A percentile compares a stretch with the other conserved stretches of the same genome.
phyloP scores from a whole-genome alignment of 37 sponge, comb jelly and placozoan species.

The Halichondria panicea region DNA sequence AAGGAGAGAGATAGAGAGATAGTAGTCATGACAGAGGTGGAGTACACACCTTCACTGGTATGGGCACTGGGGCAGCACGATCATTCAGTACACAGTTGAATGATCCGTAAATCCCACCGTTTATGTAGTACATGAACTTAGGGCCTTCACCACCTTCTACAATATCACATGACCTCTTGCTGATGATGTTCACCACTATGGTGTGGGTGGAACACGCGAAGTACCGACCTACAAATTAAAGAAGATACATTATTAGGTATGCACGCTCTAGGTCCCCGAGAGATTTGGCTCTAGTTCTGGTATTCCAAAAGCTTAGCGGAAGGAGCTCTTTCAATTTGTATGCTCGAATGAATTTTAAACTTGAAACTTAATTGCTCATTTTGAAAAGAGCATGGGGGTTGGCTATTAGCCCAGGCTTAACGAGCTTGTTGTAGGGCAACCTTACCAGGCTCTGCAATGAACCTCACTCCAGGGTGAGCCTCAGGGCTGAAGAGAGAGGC shows the following conservation, averaged over 20 bases:
- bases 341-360: no score
- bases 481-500: conserved; percentile 17
- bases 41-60: conserved; percentile 20
- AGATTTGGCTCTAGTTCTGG: no score
- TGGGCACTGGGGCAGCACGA: conserved; percentile 26
- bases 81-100: conserved; percentile 80
- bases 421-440: no score
- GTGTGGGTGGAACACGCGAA: conserved; percentile 72
- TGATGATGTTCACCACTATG: conserved; percentile 71
- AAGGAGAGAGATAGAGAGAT: no score
- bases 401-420: no score
- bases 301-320: no score
- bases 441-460: conserved; percentile 97
- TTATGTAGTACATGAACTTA: conserved; percentile 85
- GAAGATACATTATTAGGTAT: background rate
- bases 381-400: no score
- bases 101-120: conserved; percentile 92
- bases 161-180: conserved; percentile 29
- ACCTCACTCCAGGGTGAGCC: conserved; percentile 28
- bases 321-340: no score
- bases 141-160: background rate
- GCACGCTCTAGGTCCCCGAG: background rate
- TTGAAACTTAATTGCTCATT: no score
- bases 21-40: background rate
- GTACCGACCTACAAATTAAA: conserved; percentile 66